phyloP scores from a whole-genome alignment of 2,113 vertebrate species.

The Dipodomys spectabilis region DNA sequence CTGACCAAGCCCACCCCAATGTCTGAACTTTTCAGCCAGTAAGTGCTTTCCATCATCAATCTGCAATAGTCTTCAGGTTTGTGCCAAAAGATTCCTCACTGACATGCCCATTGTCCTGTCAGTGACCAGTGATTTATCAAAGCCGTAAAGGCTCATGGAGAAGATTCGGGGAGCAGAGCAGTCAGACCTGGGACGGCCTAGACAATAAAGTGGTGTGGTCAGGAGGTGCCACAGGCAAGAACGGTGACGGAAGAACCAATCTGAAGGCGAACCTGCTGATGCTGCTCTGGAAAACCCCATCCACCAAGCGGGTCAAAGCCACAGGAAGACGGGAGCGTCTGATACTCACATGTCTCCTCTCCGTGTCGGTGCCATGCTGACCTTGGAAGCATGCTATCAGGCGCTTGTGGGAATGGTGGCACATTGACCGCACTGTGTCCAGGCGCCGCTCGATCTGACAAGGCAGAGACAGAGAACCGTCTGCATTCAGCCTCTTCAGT shows the following conservation, averaged over 20 bases:
- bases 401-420: conserved; percentile 95
- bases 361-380: conserved; percentile 93
- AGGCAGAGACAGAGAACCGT: conserved; percentile 60
- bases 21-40: too few relatives aligned
- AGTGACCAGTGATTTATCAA: background rate
- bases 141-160: background rate
- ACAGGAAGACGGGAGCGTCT: accelerated
- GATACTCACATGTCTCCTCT: conserved; percentile 95
- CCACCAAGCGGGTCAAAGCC: background rate
- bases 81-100: background rate
- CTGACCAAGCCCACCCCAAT: background rate
- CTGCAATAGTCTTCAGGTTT: background rate
- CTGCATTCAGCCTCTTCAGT: conserved; percentile 39
- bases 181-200: accelerated
- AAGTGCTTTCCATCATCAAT: too few relatives aligned
- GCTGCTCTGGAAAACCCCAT: background rate
- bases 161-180: background rate
- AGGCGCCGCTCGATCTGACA: conserved; percentile 95
- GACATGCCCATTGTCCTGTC: background rate
- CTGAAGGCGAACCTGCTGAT: background rate
- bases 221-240: background rate
- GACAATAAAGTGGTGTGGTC: background rate
- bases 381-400: conserved; percentile 94
- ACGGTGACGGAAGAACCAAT: accelerated
- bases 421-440: conserved; percentile 94